Base-by-base conservation (phyloP, 2,888 invertebrate genomes). In the Campoplex nolae region DNA sequence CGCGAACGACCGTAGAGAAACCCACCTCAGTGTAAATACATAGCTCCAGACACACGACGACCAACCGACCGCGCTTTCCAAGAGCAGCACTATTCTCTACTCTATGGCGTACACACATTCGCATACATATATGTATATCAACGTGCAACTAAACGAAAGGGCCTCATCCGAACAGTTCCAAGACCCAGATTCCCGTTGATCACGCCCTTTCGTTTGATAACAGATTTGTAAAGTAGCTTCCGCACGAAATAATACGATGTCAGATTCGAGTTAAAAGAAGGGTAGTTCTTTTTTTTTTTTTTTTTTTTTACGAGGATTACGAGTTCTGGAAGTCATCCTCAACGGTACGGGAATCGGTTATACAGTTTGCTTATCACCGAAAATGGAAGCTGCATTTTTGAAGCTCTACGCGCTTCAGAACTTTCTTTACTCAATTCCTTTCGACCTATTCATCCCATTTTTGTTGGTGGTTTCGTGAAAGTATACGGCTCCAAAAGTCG, bases 1-100 rank as follows among this genome's bases (percentile, higher is more conserved):
- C 77, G 77, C 84, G 86, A 87, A 86, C 82, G 84, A 87, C 86
- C 84, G 74, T 83, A 86, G 88, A 88, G 89, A 88, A 91, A 88
- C 90, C 89, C 89, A 91, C 91, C 92, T 92, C 86, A 89, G 91
- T 92, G 92, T 92, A 92, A 92, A 92, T 92, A 92, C 91, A 92
- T 92, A 91, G 92, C 90, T 90, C 90, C 89, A 88, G 90, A 89
- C 88, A 87, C 89, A 90, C 90, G 87, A 87, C 88, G 87, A 89
- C 87, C 87, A 89, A 89, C 70, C 88, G 85, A 81, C 90, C 83
- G 90, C 88, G 89, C 88, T 84, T 62, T 62, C 85, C 86, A 80
- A 35, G 68, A 80, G 65, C 65, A 48, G 42, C 73, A 45, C 58
- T 51, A 48, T 56, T 71, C 58, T 58, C 51, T 45, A 45, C 62